These are phyloP conservation scores for Drosophila littoralis DNA, from an alignment of 1,140 invertebrate genomes.

Conservation along the genomic window DNA sequence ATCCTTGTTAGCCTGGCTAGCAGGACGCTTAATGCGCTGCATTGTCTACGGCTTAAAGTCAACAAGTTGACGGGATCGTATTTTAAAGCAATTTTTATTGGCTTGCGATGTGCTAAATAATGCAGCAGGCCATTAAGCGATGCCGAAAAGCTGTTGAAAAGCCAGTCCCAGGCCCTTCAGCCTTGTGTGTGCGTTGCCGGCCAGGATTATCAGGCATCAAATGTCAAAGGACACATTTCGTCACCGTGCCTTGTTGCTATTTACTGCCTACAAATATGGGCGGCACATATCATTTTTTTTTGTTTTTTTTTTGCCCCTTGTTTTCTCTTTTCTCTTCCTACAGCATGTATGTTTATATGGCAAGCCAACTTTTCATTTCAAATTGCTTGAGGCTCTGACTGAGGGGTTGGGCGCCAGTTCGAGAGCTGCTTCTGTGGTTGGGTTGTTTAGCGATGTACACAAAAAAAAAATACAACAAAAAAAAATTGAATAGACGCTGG, in stretches of 20 bases:
- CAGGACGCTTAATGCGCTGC: slow-evolving; percentile 56
- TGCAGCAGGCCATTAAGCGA: slow-evolving; percentile 73
- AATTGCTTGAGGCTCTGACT: slow-evolving; percentile 56
- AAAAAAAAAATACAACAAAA: background rate
- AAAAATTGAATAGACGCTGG: slow-evolving; percentile 77
- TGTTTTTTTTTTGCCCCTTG: slow-evolving; percentile 48
- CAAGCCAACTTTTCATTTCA: slow-evolving; percentile 77
- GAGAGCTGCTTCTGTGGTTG: slow-evolving; percentile 9
- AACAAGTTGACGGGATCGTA: slow-evolving; percentile 50
- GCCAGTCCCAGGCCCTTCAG: slow-evolving; percentile 43
- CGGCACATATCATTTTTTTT: slow-evolving; percentile 49
- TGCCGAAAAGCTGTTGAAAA: slow-evolving; percentile 55
- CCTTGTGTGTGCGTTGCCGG: slow-evolving; percentile 14
- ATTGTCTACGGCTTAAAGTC: slow-evolving; percentile 77
- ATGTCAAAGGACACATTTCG: slow-evolving; percentile 84
- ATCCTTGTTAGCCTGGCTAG: background rate
- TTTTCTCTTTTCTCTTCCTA: slow-evolving; percentile 18
- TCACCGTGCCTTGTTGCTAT: slow-evolving; percentile 71
- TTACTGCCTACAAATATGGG: slow-evolving; percentile 65
- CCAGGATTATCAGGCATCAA: slow-evolving; percentile 77
- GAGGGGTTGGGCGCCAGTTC: too few species aligned
- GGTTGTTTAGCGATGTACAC: slow-evolving; percentile 31
- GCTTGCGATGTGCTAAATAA: slow-evolving; percentile 72
- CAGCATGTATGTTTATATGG: slow-evolving; percentile 62
- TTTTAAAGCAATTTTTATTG: slow-evolving; percentile 76